Evolutionary conservation across 2,113 vertebrate genomes (phyloP).

Genomic region (Xerus inauris): DNA sequence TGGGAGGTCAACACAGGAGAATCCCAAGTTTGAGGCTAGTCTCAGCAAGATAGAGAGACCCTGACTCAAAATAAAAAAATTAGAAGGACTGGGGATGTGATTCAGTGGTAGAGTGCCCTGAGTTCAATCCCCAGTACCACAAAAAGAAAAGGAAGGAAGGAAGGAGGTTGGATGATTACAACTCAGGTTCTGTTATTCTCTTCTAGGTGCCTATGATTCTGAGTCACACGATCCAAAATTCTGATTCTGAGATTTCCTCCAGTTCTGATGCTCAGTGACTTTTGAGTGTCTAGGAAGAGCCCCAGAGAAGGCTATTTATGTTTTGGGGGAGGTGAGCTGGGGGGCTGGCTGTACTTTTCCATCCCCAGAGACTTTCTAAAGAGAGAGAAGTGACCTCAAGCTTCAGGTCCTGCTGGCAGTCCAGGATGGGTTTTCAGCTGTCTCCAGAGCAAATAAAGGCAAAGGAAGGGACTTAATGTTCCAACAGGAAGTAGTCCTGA

Average conservation of each 20-base stretch:
- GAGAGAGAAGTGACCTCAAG: conserved; percentile 75
- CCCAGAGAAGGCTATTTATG: neutral
- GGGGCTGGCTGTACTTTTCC: conserved; percentile 86
- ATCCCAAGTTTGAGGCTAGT: too few relatives aligned
- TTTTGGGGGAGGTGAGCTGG: neutral
- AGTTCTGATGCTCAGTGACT: neutral
- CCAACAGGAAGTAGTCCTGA: neutral
- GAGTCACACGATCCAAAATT: too few relatives aligned
- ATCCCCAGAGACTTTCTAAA: conserved; percentile 62
- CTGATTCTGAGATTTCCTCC: neutral
- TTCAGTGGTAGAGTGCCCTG: too few relatives aligned
- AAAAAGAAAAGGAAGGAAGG: too few relatives aligned
- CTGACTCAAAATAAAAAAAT: too few relatives aligned
- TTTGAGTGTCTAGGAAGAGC: neutral
- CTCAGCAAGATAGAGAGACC: too few relatives aligned
- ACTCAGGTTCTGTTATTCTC: neutral
- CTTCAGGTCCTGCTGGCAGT: conserved; percentile 76
- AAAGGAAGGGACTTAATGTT: conserved; percentile 67
- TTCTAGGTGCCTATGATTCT: neutral
- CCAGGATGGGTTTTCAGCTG: conserved; percentile 52
- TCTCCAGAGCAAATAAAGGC: conserved; percentile 84
- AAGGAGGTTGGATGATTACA: too few relatives aligned
- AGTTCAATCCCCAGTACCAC: too few relatives aligned
- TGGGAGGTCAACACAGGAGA: too few relatives aligned
- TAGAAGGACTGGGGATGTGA: too few relatives aligned